Conservation (phyloP, 1,140 invertebrate species). For the Drosophila biarmipes region DNA sequence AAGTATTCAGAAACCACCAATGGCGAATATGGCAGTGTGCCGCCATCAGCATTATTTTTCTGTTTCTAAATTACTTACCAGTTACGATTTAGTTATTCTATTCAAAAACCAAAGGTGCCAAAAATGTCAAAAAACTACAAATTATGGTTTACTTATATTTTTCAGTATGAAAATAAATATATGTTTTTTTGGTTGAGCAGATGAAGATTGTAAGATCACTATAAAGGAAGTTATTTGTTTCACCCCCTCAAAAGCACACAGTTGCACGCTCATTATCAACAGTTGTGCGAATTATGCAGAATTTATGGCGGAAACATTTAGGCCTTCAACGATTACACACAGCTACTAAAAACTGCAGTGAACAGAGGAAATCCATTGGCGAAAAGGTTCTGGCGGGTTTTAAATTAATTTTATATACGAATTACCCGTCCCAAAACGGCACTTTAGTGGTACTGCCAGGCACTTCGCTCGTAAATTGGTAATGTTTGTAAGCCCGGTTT, state of each 20-base stretch:
- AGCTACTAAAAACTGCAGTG: conserved; percentile 60
- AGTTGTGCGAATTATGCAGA: conserved; percentile 56
- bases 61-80: conserved; percentile 10
- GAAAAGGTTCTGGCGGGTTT: conserved; percentile 24
- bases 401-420: conserved; percentile 52
- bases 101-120: neutral
- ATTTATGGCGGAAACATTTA: conserved; percentile 64
- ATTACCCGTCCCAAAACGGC: conserved; percentile 11
- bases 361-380: conserved; percentile 13
- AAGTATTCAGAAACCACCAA: conserved; percentile 35
- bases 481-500: conserved; percentile 38
- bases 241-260: conserved; percentile 2
- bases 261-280: conserved; percentile 44
- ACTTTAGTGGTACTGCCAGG: conserved; percentile 48
- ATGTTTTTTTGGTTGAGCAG: no score
- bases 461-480: conserved; percentile 53
- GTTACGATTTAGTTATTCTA: neutral
- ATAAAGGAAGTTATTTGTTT: no score
- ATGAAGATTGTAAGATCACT: no score
- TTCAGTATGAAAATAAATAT: no score
- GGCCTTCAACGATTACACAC: conserved; percentile 45
- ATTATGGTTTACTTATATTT: no score
- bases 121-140: neutral
- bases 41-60: conserved; percentile 6
- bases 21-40: conserved; percentile 43